Percentiles rank a stretch among this genome's conserved stretches.
Evolutionary conservation across 2,797 vertebrate genomes (phyloP).

Genomic region (Tokudaia tokunoshimensis): DNA sequence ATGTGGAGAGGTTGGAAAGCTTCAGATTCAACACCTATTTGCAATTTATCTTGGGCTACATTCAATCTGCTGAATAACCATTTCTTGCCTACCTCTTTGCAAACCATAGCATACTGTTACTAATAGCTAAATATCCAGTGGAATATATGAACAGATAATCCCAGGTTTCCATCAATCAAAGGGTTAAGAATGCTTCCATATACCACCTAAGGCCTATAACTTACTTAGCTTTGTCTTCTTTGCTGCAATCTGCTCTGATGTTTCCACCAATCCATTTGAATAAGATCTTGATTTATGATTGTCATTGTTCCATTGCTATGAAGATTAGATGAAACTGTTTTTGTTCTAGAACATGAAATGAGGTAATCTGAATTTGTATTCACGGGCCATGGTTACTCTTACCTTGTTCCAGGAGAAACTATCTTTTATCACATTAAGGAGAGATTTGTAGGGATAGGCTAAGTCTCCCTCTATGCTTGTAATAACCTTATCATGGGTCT

Average conservation of each 20-base stretch:
- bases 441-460: not conserved
- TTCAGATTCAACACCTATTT: not conserved
- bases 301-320: not conserved
- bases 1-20: not conserved
- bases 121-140: too few relatives aligned
- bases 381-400: too few relatives aligned
- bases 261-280: not conserved
- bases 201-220: too few relatives aligned
- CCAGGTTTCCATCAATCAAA: not conserved
- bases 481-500: not conserved
- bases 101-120: not conserved
- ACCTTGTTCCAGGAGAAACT: not conserved
- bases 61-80: not conserved
- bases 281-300: not conserved
- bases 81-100: not conserved
- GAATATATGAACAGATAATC: not conserved
- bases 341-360: not conserved
- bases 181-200: not conserved
- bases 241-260: too few relatives aligned
- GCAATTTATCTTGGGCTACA: not conserved
- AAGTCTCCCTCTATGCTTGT: not conserved
- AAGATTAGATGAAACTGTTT: not conserved
- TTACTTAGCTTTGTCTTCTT: not conserved
- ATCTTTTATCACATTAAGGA: not conserved
- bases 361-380: not conserved